Evolutionary conservation across 2,797 vertebrate genomes (phyloP), one percentile per base, ranked within the genome.

Genomic region (Hemibagrus guttatus): DNA sequence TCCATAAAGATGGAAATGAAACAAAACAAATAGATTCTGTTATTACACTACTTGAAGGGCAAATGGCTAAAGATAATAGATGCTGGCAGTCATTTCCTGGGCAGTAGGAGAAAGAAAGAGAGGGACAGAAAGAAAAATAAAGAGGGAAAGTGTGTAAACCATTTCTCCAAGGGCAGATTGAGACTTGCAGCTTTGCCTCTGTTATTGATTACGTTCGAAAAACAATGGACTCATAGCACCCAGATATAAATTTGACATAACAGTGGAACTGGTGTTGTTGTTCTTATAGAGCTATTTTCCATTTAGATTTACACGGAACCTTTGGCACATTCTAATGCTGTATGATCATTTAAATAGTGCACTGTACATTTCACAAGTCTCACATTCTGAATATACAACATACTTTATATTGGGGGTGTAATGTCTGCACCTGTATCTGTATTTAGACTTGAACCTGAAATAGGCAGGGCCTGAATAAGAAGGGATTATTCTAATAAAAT

Each of bases 1-100:
- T 90, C 83, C 91, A 93, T 92, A 90, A 94, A 93, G 91, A 93
- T 92, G 92, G 86, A 93, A 93, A 92, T 89, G 84, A n/a, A n/a
- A 86, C 90, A 64, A 69, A 75, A 89, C 81, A 80, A 88, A 90
- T 84, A 87, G 85, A 88, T 86, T 91, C 86, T 92, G 88, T 84
- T 89, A 87, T 87, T 83, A 83, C 58, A 84, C 81, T 68, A 84
- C 56, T 71, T 61, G 88, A 90, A 90, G 88, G 84, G 86, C 83
- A 90, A 85, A 84, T 42, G 75, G 85, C 66, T 88, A 68, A 85
- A 86, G 88, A 69, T 89, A 90, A 89, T 90, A 86, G 75, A 89
- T 88, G 81, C 86, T 88, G 88, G 85, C 88, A 88, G 85, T 78
- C 74, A 88, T 82, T 84, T 89, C 42, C 87, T 87, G 85, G 85